Percentiles rank a stretch among this genome's conserved stretches.
These are phyloP conservation scores for Alcis repandata DNA, from an alignment of 2,888 invertebrate species.

Conservation along the genomic window DNA sequence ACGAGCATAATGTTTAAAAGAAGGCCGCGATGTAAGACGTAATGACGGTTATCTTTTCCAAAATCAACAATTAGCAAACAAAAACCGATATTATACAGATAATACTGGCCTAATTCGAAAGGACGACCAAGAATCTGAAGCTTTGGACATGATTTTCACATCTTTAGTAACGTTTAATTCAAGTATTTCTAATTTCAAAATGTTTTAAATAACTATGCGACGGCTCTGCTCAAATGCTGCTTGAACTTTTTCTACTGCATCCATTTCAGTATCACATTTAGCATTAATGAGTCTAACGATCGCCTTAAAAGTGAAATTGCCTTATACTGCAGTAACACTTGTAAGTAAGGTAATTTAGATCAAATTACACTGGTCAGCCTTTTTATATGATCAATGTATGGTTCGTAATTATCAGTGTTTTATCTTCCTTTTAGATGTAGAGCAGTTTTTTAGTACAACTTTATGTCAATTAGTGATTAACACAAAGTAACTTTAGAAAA, in stretches of 20 bases:
- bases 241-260: slow-evolving; percentile 40
- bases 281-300: slow-evolving; percentile 44
- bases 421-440: slow-evolving; percentile 21
- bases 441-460: slow-evolving; percentile 9
- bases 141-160: slow-evolving; percentile 32
- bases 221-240: slow-evolving; percentile 18
- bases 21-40: background rate
- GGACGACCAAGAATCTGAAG: background rate
- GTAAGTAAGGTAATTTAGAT: slow-evolving; percentile 38
- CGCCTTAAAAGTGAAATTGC: slow-evolving; percentile 38
- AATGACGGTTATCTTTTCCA: slow-evolving; percentile 53
- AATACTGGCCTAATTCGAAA: slow-evolving; percentile 43
- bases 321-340: slow-evolving; percentile 32
- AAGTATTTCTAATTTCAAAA: too few species aligned
- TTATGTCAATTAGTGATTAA: background rate
- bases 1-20: background rate
- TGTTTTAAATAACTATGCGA: too few species aligned
- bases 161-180: too few species aligned
- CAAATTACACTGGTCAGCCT: slow-evolving; percentile 34
- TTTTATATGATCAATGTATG: slow-evolving; percentile 6
- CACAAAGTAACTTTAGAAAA: background rate
- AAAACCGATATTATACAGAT: slow-evolving; percentile 49
- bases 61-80: slow-evolving; percentile 62
- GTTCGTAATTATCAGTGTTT: slow-evolving; percentile 24
- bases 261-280: slow-evolving; percentile 40